Evolutionary conservation across 2,797 vertebrate species (phyloP), one percentile per base, ranked within the genome.

Genomic region (Fistularia tabacaria): DNA sequence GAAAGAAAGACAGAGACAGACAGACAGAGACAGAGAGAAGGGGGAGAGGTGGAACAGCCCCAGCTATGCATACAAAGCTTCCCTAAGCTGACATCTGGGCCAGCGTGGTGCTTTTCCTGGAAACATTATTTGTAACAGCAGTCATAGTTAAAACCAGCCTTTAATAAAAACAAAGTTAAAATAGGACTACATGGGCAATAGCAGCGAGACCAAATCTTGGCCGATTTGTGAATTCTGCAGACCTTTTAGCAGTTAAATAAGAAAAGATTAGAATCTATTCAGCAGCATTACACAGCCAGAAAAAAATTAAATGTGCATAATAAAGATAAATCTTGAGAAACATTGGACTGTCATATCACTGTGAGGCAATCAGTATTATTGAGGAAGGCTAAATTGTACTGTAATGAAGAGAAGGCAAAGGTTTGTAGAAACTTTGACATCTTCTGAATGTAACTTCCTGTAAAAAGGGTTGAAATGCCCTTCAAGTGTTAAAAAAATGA

Each of bases 31-130:
- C 36, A 48, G 64, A 61, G 56, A 54, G 58, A 69, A 25, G 25
- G 25, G 62, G 61, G 62, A 70, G 66, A 59, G 53, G 63, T 67
- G 64, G 73, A 83, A 76, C 7, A 36, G 82, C 62, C 72, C 76
- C 71, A 79, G 79, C 79, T 85, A 77, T 7, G 70, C 82, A 85
- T 86, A 82, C 82, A 85, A 86, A 87, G 80, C 80, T 84, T 64
- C 74, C 71, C 80, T 81, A 80, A 87, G 83, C 83, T 76, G 83
- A 87, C 83, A 89, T 88, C 81, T 82, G 84, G 85, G 85, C 81
- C 79, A 71, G 76, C 63, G 69, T 67, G 74, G 78, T 80, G 76
- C 77, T 82, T 84, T 88, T 85, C 79, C 74, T 82, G 80, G 80
- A 87, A 85, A 80, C 65, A 58, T 51, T 59, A 74, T 73, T 77